Percentiles rank a stretch among this genome's conserved stretches.
Evolutionary conservation across 2,113 vertebrate genomes (phyloP).

Genomic region (Odocoileus virginianus): DNA sequence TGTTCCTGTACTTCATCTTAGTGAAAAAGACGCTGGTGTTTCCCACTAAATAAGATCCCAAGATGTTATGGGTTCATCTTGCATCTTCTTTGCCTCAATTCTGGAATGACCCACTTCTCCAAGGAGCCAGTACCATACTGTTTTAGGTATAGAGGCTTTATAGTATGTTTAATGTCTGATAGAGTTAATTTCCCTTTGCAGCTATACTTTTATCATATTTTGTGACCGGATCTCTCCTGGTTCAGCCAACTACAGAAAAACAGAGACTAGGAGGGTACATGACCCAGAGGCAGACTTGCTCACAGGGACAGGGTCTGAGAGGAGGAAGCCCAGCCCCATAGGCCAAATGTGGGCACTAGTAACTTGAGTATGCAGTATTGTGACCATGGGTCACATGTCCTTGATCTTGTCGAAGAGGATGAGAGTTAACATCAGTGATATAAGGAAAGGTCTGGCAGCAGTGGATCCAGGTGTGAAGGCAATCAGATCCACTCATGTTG

Average conservation of each 20-base stretch:
- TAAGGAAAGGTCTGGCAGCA: not conserved
- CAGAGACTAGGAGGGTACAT: rapidly evolving
- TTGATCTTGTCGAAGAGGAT: not conserved
- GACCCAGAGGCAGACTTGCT: not conserved
- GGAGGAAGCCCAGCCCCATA: not conserved
- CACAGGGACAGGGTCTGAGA: not conserved
- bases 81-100: not conserved
- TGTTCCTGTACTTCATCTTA: not conserved
- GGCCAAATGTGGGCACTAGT: not conserved
- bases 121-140: not conserved
- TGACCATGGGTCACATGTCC: not conserved
- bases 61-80: not conserved
- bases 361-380: not conserved
- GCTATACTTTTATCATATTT: not conserved
- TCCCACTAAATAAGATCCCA: not conserved
- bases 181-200: not conserved
- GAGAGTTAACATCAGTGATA: not conserved
- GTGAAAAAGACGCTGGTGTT: not conserved
- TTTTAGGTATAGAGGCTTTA: not conserved
- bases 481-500: not conserved
- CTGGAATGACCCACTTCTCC: not conserved
- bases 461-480: not conserved
- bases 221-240: not conserved
- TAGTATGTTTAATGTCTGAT: not conserved
- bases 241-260: not conserved